A percentile compares a stretch with the other conserved stretches of the same genome.
Evolutionary conservation across 2,113 vertebrate species (phyloP).

Genomic region (Tautogolabrus adspersus): DNA sequence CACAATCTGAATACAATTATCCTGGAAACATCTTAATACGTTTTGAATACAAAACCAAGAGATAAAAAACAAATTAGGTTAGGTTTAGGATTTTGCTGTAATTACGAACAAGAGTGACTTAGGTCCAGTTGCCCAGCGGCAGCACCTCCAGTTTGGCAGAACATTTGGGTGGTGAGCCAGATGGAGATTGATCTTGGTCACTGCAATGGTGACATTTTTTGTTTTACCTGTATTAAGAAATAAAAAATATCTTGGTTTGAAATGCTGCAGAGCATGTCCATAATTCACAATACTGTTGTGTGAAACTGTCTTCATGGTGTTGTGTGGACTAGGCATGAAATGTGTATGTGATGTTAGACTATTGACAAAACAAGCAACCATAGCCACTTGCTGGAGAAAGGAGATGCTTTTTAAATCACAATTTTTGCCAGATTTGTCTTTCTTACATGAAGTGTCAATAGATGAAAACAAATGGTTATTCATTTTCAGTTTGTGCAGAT

Average conservation of each 20-base stretch:
- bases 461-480: neutral
- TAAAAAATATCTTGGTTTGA: neutral
- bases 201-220: conserved; percentile 17
- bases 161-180: conserved; percentile 3
- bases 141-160: neutral
- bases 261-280: neutral
- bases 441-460: neutral
- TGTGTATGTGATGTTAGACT: conserved; percentile 2
- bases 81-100: conserved; percentile 8
- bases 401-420: neutral
- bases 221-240: neutral
- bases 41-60: conserved; percentile 13
- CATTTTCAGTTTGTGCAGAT: neutral
- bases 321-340: conserved; percentile 2
- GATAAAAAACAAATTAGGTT: conserved; percentile 19
- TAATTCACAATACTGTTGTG: conserved; percentile 5
- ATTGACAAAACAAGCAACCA: neutral
- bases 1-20: conserved; percentile 26
- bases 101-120: neutral
- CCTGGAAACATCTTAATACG: conserved; percentile 30
- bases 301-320: neutral
- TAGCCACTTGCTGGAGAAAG: neutral
- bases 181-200: conserved; percentile 19
- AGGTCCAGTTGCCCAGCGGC: conserved; percentile 7
- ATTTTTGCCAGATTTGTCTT: neutral